These are phyloP conservation scores for Pseudococcus longispinus DNA, from an alignment of 2,888 invertebrate genomes.

Conservation along the genomic window DNA sequence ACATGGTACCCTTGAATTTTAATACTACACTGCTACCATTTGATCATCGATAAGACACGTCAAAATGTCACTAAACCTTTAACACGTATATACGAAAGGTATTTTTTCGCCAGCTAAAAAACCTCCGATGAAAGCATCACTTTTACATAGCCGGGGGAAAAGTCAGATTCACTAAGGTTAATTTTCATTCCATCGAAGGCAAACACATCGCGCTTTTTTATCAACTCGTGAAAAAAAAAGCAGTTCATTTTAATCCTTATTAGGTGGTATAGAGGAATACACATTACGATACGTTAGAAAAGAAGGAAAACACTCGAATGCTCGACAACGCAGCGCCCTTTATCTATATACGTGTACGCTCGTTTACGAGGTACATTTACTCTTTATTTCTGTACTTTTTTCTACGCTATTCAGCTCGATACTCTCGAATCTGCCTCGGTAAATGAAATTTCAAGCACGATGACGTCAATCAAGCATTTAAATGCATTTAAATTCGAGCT, in stretches of 20 bases:
- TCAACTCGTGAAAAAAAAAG: background rate
- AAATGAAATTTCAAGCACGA: background rate
- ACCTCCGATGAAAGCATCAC: background rate
- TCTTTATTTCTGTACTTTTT: background rate
- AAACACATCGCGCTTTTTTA: background rate
- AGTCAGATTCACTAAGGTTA: background rate
- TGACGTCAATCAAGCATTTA: constrained; percentile 34
- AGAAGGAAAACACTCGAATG: constrained; percentile 18
- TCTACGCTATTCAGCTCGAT: background rate
- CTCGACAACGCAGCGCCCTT: background rate
- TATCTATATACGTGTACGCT: background rate
- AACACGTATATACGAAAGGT: background rate
- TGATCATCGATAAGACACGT: constrained; percentile 28
- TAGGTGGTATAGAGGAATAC: background rate
- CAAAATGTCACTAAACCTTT: constrained; percentile 16
- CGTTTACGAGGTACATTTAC: constrained; percentile 2
- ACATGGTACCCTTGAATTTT: constrained; percentile 15
- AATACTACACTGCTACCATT: background rate
- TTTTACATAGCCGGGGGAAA: background rate
- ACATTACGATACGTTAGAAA: background rate
- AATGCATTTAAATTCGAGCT: constrained; percentile 11
- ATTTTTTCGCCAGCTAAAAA: background rate
- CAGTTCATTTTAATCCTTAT: constrained; percentile 3
- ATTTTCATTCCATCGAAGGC: background rate
- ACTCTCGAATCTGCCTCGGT: background rate